Conservation (phyloP, 2,888 invertebrate genomes). For the Lydus trimaculatus region DNA sequence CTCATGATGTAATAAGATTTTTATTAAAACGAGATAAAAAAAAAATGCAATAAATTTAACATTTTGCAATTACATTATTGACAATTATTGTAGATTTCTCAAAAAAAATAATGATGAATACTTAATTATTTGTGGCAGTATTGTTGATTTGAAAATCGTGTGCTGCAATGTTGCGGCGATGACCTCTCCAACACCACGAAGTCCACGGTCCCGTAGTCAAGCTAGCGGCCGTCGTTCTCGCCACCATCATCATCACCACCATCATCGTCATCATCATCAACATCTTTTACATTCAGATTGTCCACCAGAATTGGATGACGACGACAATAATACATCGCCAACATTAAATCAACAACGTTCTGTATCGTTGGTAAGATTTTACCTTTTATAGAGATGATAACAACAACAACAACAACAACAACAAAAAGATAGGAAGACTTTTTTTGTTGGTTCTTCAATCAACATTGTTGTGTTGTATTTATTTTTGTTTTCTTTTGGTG, state of each 20-base stretch:
- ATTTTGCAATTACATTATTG: too few species aligned
- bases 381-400: neutral
- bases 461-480: neutral
- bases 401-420: neutral
- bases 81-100: too few species aligned
- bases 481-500: neutral
- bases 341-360: slow-evolving; percentile 45
- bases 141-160: slow-evolving; percentile 9
- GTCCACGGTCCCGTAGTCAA: slow-evolving; percentile 44
- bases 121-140: neutral
- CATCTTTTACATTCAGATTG: slow-evolving; percentile 24
- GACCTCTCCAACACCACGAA: slow-evolving; percentile 45
- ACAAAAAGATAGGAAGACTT: neutral
- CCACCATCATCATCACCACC: slow-evolving; percentile 7
- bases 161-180: slow-evolving; percentile 42
- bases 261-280: slow-evolving; percentile 2
- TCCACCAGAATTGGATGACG: slow-evolving; percentile 37
- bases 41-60: too few species aligned
- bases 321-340: slow-evolving; percentile 32
- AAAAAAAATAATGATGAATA: neutral
- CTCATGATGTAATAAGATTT: neutral
- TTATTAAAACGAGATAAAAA: neutral
- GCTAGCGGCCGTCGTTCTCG: slow-evolving; percentile 43
- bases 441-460: neutral
- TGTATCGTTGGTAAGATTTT: slow-evolving; percentile 46